Conservation (phyloP, 2,888 invertebrate genomes). For the Drosophila melanosoma region DNA sequence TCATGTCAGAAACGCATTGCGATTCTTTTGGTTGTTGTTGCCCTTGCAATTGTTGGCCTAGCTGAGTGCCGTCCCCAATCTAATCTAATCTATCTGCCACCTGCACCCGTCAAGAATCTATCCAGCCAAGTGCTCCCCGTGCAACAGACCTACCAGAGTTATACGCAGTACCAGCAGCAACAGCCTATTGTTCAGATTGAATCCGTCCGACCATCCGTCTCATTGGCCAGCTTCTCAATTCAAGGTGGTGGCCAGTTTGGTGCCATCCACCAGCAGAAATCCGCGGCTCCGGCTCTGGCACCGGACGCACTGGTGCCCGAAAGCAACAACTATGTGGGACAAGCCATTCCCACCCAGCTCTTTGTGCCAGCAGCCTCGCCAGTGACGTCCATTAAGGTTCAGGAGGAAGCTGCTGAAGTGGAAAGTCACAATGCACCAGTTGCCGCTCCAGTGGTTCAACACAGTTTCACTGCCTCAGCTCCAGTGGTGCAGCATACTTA, state of each 20-base stretch:
- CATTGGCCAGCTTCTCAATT: conserved; percentile 73
- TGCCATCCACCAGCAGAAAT: conserved; percentile 25
- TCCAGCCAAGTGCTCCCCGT: conserved; percentile 19
- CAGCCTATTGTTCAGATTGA: conserved; percentile 54
- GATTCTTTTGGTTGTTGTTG: conserved; percentile 42
- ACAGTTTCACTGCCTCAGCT: neutral
- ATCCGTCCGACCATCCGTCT: conserved; percentile 71
- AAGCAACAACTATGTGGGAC: conserved; percentile 37
- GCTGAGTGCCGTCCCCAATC: conserved; percentile 60
- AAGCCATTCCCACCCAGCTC: conserved; percentile 43
- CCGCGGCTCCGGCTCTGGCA: conserved; percentile 2
- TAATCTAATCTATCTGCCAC: conserved; percentile 62
- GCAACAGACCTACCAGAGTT: conserved; percentile 40
- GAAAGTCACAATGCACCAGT: conserved; percentile 36
- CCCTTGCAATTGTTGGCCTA: conserved; percentile 45
- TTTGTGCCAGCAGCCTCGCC: conserved; percentile 31
- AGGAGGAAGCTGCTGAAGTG: conserved; percentile 29
- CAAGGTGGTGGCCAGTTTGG: conserved; percentile 37
- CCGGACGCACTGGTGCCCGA: conserved; percentile 42
- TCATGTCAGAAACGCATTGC: conserved; percentile 66
- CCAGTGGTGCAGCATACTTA: neutral
- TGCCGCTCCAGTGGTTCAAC: conserved; percentile 13
- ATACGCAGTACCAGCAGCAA: conserved; percentile 39
- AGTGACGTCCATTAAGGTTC: conserved; percentile 37
- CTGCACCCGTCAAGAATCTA: conserved; percentile 43